Conservation (phyloP, 2,113 vertebrate species). For the Craseonycteris thonglongyai region DNA sequence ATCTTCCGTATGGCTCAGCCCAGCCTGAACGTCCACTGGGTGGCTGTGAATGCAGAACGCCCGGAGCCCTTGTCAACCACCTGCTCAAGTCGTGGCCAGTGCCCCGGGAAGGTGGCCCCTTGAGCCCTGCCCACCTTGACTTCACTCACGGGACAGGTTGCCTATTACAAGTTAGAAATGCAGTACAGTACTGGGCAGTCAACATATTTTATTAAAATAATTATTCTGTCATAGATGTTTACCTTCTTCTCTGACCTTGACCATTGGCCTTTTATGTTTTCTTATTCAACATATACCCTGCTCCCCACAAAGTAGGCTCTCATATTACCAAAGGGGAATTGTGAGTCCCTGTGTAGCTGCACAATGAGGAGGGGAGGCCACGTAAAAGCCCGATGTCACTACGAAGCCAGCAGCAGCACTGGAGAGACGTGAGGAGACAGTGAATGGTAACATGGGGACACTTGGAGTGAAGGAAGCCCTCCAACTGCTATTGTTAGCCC, state of each 20-base stretch:
- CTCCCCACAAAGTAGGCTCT: background rate
- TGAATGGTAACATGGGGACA: fast-evolving
- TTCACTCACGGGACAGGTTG: no score
- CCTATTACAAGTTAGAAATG: background rate
- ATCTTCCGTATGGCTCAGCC: background rate
- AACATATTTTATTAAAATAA: background rate
- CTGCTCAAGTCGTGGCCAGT: fast-evolving
- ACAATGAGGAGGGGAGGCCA: background rate
- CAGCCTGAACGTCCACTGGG: background rate
- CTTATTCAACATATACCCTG: background rate
- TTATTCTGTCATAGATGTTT: background rate
- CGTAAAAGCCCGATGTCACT: fast-evolving
- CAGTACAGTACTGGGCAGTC: background rate
- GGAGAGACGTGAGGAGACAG: fast-evolving
- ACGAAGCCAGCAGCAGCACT: no score
- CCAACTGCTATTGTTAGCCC: fast-evolving
- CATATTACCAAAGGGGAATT: background rate
- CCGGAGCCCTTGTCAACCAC: background rate
- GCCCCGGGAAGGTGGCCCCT: background rate
- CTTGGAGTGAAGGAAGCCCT: no score
- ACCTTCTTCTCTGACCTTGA: background rate
- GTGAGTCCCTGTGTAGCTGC: background rate
- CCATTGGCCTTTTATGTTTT: background rate
- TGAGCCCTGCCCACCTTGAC: background rate
- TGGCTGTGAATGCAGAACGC: background rate